A percentile compares a stretch with the other conserved stretches of the same genome.
phyloP scores from a whole-genome alignment of 2,113 vertebrate genomes.

The Dipodomys spectabilis region DNA sequence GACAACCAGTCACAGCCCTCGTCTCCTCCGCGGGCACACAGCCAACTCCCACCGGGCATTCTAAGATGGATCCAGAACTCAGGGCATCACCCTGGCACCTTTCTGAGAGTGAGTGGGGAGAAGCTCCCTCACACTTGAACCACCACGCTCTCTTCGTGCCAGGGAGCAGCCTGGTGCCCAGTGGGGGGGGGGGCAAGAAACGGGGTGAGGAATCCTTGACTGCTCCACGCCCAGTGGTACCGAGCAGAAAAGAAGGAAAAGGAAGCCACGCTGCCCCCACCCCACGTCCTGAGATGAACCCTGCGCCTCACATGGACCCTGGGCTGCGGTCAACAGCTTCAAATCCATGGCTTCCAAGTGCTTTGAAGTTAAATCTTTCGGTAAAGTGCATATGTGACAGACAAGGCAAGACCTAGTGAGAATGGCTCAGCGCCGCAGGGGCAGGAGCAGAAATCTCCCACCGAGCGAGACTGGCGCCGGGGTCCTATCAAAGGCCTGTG shows the following conservation, averaged over 20 bases:
- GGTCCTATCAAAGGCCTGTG: background rate
- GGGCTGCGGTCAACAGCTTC: background rate
- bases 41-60: background rate
- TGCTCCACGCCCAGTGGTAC: background rate
- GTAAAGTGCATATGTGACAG: slow-evolving; percentile 44
- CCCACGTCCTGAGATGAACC: fast-evolving
- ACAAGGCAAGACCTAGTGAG: background rate
- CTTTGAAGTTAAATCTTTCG: background rate
- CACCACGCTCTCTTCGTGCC: background rate
- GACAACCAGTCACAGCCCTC: background rate
- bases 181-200: too few relatives aligned
- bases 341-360: background rate
- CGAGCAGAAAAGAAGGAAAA: fast-evolving
- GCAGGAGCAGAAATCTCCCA: background rate
- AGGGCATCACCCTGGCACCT: background rate
- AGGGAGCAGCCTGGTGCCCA: background rate
- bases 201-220: background rate
- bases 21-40: background rate
- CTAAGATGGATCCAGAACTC: background rate
- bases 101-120: background rate
- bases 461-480: background rate
- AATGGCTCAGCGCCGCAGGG: background rate
- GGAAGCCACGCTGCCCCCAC: fast-evolving
- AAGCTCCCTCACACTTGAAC: background rate
- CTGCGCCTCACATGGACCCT: fast-evolving